Conservation (phyloP, 2,797 vertebrate species). For the Rhinichthys osculus region DNA sequence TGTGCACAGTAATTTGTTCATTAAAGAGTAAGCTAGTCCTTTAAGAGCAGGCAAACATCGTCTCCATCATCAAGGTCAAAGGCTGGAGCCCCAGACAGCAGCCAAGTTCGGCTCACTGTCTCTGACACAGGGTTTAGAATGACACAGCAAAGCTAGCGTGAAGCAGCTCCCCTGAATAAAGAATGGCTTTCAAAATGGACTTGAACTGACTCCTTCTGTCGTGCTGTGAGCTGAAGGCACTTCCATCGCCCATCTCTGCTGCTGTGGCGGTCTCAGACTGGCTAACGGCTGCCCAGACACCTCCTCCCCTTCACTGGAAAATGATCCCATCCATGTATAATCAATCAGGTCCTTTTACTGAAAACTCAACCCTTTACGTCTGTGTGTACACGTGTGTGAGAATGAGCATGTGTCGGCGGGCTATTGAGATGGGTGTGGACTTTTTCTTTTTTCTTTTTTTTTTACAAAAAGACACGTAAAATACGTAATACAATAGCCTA, state of each 20-base stretch:
- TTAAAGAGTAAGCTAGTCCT: background rate
- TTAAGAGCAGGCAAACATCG: conserved; percentile 20
- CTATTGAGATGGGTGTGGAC: conserved; percentile 22
- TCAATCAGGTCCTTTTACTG: conserved; percentile 58
- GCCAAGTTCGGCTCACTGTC: conserved; percentile 26
- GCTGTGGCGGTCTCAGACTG: conserved; percentile 32
- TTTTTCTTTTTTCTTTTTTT: background rate
- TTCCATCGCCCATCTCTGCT: conserved; percentile 10
- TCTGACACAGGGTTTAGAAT: conserved; percentile 53
- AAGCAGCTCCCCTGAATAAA: conserved; percentile 51
- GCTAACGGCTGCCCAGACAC: conserved; percentile 34
- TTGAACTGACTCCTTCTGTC: conserved; percentile 6
- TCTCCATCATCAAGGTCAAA: conserved; percentile 53
- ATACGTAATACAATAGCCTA: conserved; percentile 18
- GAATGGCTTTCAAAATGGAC: conserved; percentile 49
- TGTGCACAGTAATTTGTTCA: background rate
- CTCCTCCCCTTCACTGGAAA: conserved; percentile 47
- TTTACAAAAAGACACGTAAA: conserved; percentile 9
- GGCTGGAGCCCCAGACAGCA: conserved; percentile 50
- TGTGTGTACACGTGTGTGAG: conserved; percentile 17
- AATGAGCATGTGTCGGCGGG: conserved; percentile 24
- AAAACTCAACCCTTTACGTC: conserved; percentile 47
- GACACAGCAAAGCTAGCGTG: conserved; percentile 54
- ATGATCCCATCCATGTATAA: conserved; percentile 56
- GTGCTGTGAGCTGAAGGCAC: conserved; percentile 2